phyloP scores from a whole-genome alignment of 1,140 invertebrate genomes.

The Parapsyche elsis region DNA sequence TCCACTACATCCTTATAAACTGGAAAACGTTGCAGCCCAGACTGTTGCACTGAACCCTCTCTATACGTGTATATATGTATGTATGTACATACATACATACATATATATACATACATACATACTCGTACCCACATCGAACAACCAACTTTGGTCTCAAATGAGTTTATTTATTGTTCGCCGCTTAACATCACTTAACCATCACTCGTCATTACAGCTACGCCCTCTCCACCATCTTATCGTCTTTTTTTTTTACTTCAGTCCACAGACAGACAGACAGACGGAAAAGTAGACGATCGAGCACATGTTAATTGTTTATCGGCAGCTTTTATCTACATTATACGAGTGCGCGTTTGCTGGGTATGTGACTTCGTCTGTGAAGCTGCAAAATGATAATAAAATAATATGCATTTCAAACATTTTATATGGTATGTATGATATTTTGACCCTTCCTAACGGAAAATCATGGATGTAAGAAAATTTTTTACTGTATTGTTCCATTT shows the following conservation, averaged over 20 bases:
- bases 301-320: too few relatives aligned
- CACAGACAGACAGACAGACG: background rate
- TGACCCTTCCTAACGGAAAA: too few relatives aligned
- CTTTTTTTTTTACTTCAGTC: background rate
- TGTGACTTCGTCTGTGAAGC: too few relatives aligned
- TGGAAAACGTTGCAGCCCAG: slow-evolving; percentile 25
- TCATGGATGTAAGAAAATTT: too few relatives aligned
- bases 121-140: background rate
- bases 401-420: too few relatives aligned
- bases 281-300: too few relatives aligned
- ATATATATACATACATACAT: background rate
- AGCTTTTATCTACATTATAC: too few relatives aligned
- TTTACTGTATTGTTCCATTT: too few relatives aligned
- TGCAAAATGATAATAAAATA: too few relatives aligned
- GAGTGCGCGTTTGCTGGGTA: too few relatives aligned
- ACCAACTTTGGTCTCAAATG: slow-evolving; percentile 4
- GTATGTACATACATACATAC: background rate
- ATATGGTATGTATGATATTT: too few relatives aligned
- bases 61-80: background rate
- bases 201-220: background rate
- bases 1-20: slow-evolving; percentile 39
- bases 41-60: background rate
- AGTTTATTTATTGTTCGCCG: background rate
- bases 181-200: background rate
- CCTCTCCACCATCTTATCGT: background rate